Conservation (phyloP, 2,797 vertebrate genomes). For the Cetoscarus ocellatus region DNA sequence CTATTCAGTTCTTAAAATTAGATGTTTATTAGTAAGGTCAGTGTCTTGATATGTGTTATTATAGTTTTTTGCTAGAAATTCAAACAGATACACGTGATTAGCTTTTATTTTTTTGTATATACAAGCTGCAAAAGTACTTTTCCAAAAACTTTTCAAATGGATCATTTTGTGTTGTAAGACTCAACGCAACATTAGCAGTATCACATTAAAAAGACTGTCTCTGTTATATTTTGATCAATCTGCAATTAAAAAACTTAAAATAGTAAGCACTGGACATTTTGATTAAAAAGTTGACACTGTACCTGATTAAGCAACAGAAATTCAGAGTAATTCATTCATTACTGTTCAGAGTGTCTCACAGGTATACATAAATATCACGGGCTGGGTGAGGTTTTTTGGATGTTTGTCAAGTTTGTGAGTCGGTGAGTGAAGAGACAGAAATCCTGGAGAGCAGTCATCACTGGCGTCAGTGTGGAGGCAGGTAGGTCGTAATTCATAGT, state of each 20-base stretch:
- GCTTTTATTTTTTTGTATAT: no score
- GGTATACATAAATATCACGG: constrained; percentile 12
- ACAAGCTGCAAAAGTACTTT: no score
- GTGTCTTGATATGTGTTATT: no score
- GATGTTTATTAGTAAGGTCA: no score
- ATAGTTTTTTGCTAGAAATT: no score
- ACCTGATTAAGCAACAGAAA: constrained; percentile 6
- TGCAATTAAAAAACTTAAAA: not conserved
- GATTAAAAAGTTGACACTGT: constrained; percentile 3
- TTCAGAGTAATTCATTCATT: constrained; percentile 25
- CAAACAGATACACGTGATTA: no score
- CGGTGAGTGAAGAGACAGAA: constrained; percentile 66
- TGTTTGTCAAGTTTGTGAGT: constrained; percentile 65
- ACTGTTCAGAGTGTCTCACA: constrained; percentile 30
- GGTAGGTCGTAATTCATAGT: constrained; percentile 68
- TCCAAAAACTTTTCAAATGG: no score
- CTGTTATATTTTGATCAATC: no score
- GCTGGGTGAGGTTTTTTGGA: constrained; percentile 46
- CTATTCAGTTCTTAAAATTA: no score
- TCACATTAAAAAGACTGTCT: no score
- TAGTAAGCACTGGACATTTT: not conserved
- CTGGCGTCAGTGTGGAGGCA: constrained; percentile 70
- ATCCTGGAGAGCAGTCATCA: constrained; percentile 58
- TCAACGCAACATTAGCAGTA: no score
- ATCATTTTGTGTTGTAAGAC: no score